Evolutionary conservation across 2,113 vertebrate species (phyloP).

Genomic region (Acanthochromis polyacanthus): DNA sequence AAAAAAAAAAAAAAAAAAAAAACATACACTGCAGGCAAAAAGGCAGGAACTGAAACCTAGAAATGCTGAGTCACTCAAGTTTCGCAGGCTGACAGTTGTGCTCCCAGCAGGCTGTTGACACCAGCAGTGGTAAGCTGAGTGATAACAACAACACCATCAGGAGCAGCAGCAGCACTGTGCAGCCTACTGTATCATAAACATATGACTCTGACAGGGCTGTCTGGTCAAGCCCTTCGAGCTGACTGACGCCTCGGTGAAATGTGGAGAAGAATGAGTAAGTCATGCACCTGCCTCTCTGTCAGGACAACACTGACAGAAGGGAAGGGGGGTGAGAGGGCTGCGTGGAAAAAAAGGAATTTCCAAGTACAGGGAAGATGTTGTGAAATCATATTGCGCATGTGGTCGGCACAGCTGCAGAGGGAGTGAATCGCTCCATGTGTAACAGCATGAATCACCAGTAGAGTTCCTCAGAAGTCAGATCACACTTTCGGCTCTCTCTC

Average conservation of each 20-base stretch:
- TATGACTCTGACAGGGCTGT: conserved; percentile 59
- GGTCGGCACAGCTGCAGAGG: conserved; percentile 80
- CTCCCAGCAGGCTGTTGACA: conserved; percentile 57
- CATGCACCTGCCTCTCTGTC: conserved; percentile 81
- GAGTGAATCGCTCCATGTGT: conserved; percentile 75
- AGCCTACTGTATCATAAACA: conserved; percentile 60
- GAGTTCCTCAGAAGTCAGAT: conserved; percentile 79
- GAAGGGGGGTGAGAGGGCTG: conserved; percentile 43
- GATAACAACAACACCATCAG: conserved; percentile 67
- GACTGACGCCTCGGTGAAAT: conserved; percentile 51
- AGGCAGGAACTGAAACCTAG: conserved; percentile 24
- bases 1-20: too few species aligned
- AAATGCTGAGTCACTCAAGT: conserved; percentile 67
- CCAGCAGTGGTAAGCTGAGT: conserved; percentile 48
- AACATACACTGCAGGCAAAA: conserved; percentile 3
- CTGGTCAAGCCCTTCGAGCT: conserved; percentile 47
- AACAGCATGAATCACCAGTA: conserved; percentile 80
- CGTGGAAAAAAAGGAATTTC: conserved; percentile 77
- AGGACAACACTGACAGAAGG: conserved; percentile 60
- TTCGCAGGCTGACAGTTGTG: conserved; percentile 6
- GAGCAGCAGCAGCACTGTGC: conserved; percentile 10
- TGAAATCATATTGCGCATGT: conserved; percentile 82
- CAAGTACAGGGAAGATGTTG: conserved; percentile 83
- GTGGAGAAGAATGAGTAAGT: conserved; percentile 73
- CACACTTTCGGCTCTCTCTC: conserved; percentile 60